phyloP scores from a whole-genome alignment of 2,888 invertebrate genomes.

The Euclidia mi region DNA sequence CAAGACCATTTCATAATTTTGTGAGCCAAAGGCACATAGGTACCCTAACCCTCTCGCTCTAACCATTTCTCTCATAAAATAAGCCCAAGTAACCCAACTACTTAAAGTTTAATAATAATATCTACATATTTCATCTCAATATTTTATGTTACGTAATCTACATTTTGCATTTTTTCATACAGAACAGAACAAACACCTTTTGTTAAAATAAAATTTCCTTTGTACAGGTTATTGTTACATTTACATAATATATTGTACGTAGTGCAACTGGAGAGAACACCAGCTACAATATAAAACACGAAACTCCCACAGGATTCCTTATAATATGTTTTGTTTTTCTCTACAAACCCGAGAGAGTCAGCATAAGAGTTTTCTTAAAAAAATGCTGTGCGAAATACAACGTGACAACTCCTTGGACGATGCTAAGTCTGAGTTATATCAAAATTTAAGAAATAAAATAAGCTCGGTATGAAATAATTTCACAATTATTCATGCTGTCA shows the following conservation, averaged over 20 bases:
- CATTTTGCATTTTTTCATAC: not conserved
- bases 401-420: too few species aligned
- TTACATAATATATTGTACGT: slow-evolving; percentile 34
- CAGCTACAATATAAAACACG: slow-evolving; percentile 39
- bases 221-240: slow-evolving; percentile 29
- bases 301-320: slow-evolving; percentile 26
- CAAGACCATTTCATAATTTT: too few species aligned
- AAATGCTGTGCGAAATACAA: not conserved
- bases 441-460: too few species aligned
- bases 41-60: too few species aligned
- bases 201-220: slow-evolving; percentile 2
- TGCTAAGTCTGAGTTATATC: too few species aligned
- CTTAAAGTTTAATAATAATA: not conserved
- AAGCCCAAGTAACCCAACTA: too few species aligned
- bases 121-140: not conserved
- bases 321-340: slow-evolving; percentile 31
- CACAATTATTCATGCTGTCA: too few species aligned
- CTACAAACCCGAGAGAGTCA: not conserved
- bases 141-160: not conserved
- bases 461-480: too few species aligned
- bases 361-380: slow-evolving; percentile 1
- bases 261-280: slow-evolving; percentile 17
- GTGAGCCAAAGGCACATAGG: too few species aligned
- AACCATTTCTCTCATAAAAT: too few species aligned
- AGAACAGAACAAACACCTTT: slow-evolving; percentile 3